These are phyloP conservation scores for Dicrurus megarhynchus DNA, from an alignment of 2,113 vertebrate genomes.

Conservation along the genomic window DNA sequence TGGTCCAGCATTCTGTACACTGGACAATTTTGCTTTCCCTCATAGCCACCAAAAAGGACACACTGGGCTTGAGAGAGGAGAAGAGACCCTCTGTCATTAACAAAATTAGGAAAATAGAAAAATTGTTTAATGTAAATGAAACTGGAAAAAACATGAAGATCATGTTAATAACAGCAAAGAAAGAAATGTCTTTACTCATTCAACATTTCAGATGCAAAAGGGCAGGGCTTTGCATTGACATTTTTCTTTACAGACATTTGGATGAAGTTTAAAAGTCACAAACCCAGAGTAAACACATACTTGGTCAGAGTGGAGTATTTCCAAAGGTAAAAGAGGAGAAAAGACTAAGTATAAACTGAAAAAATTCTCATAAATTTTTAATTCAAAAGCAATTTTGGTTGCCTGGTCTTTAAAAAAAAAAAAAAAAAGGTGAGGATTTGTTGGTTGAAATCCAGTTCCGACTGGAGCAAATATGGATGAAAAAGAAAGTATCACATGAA, in stretches of 20 bases:
- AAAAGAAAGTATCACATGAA: neutral
- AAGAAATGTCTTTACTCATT: neutral
- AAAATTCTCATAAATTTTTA: neutral
- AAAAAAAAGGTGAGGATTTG: neutral
- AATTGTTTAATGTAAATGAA: slow-evolving; percentile 6
- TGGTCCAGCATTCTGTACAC: neutral
- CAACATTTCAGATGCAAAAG: neutral
- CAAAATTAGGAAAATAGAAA: neutral
- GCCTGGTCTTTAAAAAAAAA: neutral
- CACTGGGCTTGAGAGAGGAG: neutral
- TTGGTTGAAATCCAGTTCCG: neutral
- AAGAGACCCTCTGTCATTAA: slow-evolving; percentile 15
- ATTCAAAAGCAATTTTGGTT: neutral
- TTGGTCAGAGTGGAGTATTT: neutral
- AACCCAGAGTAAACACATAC: neutral
- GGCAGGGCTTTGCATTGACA: neutral
- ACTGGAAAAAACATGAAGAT: neutral
- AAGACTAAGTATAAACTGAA: neutral
- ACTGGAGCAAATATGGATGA: neutral
- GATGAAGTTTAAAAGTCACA: slow-evolving; percentile 18
- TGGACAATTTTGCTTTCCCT: neutral
- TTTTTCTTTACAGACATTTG: slow-evolving; percentile 18
- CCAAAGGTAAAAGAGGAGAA: neutral
- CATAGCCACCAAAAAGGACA: neutral
- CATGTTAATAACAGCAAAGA: neutral